A percentile compares a stretch with the other conserved stretches of the same genome.
Conservation (phyloP, 2,888 invertebrate species). For the Pegoplata infirma region DNA sequence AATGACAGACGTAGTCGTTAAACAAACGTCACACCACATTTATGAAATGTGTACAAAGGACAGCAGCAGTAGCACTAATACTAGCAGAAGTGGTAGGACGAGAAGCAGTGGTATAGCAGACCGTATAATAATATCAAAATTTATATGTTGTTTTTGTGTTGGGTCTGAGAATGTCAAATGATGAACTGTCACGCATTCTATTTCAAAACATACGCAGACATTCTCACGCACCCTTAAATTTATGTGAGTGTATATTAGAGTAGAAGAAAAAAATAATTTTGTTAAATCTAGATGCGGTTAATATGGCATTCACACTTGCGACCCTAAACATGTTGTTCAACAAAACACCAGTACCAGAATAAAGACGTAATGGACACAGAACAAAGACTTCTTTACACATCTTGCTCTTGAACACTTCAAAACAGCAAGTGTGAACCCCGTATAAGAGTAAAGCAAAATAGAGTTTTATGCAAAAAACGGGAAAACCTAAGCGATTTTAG, state of each 20-base stretch:
- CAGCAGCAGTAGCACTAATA: background rate
- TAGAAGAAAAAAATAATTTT: no score
- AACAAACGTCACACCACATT: slow-evolving; percentile 32
- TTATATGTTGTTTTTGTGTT: background rate
- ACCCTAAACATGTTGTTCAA: no score
- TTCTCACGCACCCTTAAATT: slow-evolving; percentile 25
- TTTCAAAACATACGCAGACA: background rate
- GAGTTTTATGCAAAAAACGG: no score
- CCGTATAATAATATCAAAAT: background rate
- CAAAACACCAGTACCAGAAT: no score
- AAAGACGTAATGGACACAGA: no score
- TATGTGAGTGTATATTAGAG: slow-evolving; percentile 1
- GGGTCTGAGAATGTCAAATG: slow-evolving; percentile 38
- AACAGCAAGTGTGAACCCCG: no score
- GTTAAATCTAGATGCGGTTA: background rate
- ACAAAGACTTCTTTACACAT: no score
- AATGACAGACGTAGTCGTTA: slow-evolving; percentile 43
- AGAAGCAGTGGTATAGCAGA: background rate
- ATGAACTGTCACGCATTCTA: slow-evolving; percentile 49
- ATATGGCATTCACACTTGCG: background rate
- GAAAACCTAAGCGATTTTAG: no score
- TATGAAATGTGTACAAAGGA: slow-evolving; percentile 16
- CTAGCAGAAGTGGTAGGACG: background rate
- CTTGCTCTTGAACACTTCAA: no score
- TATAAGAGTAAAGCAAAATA: no score